phyloP scores from a whole-genome alignment of 2,888 invertebrate species.

The Folsomia candida region DNA sequence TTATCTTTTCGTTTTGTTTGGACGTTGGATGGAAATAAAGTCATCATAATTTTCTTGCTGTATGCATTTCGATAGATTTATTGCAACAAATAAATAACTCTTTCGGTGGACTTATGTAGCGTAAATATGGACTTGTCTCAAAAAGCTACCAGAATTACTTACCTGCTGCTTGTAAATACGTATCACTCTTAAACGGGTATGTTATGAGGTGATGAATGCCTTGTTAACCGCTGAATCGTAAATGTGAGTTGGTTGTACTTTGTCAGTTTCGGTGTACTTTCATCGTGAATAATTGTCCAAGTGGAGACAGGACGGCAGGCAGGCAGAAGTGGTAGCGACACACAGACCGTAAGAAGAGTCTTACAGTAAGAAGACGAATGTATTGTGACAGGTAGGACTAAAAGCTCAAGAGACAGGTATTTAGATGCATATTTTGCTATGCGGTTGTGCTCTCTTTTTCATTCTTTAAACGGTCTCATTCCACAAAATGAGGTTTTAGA shows the following conservation, averaged over 20 bases:
- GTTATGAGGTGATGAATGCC: conserved; percentile 11
- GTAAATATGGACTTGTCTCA: background rate
- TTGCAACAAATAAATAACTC: background rate
- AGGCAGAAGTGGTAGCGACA: too few relatives aligned
- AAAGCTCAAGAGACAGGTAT: too few relatives aligned
- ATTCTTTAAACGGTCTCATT: too few relatives aligned
- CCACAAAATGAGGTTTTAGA: too few relatives aligned
- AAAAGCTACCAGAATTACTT: background rate
- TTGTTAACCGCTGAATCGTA: conserved; percentile 6
- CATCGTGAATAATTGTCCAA: background rate
- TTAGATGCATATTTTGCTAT: too few relatives aligned
- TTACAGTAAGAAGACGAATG: too few relatives aligned
- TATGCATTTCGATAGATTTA: background rate
- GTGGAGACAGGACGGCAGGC: too few relatives aligned
- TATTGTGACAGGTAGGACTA: conserved; percentile 1
- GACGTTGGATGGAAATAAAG: too few relatives aligned
- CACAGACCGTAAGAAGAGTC: too few relatives aligned
- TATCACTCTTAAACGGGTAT: background rate
- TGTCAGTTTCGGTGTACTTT: background rate
- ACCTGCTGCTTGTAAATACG: background rate
- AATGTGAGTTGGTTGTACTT: background rate
- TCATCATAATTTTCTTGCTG: too few relatives aligned
- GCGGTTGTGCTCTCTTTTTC: too few relatives aligned
- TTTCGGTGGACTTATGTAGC: background rate
- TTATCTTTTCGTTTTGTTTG: too few relatives aligned